These are phyloP conservation scores for Cryptocephalus primarius DNA, from an alignment of 2,888 invertebrate species.

Conservation along the genomic window DNA sequence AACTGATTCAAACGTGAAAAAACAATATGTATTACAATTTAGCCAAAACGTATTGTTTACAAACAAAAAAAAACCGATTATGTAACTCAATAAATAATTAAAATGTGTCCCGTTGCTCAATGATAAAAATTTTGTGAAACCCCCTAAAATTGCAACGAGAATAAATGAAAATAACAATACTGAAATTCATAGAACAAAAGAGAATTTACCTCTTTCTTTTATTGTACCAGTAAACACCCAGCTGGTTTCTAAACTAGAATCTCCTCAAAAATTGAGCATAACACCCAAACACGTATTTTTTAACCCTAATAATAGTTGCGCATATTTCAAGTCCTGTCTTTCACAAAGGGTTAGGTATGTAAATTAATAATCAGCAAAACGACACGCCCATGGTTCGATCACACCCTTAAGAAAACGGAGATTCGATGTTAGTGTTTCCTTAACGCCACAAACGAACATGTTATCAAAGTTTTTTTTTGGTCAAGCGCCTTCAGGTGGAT, in stretches of 20 bases:
- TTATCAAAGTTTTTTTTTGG: no score
- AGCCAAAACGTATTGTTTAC: background rate
- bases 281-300: no score
- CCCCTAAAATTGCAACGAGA: slow-evolving; percentile 15
- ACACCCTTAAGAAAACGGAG: background rate
- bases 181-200: slow-evolving; percentile 2
- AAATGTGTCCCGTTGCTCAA: background rate
- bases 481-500: no score
- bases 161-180: slow-evolving; percentile 6
- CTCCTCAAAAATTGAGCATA: no score
- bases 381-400: no score
- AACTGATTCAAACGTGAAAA: slow-evolving; percentile 11
- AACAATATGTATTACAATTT: slow-evolving; percentile 2
- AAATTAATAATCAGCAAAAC: no score
- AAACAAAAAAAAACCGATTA: no score
- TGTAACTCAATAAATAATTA: background rate
- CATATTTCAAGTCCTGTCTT: slow-evolving; percentile 10
- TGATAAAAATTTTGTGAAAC: slow-evolving; percentile 17
- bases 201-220: background rate
- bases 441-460: background rate
- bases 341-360: background rate
- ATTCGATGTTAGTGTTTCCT: background rate
- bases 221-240: background rate
- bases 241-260: no score
- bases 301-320: background rate